Base-by-base conservation (phyloP, 2,113 vertebrate species). In the Eleginops maclovinus region DNA sequence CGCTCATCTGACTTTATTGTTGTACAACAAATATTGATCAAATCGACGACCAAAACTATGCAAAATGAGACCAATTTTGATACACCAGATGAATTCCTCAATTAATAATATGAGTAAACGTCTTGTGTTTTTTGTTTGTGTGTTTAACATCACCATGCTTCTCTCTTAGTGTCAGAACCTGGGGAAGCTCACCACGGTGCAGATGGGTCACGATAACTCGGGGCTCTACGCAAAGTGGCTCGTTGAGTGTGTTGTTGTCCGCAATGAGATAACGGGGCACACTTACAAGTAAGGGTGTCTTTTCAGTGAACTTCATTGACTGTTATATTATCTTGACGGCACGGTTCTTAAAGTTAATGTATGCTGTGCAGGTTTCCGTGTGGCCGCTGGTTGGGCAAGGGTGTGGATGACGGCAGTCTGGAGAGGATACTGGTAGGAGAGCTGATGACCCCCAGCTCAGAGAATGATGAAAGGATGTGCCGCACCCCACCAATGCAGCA, bases 161-260 rank as follows among this genome's bases (percentile, higher is more conserved):
- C 8, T 68, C 26, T 76, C 47, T 36, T 87, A 99, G 98, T 99
- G 96, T 87, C 98, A 99, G 95, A 99, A 99, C 90, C 93, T 99
- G 83, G 98, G 98, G 28, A 99, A 99, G 79, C 95, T 99, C 89
- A 99, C 98, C 80, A 99, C 98, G 9, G 97, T 98, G 75, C 97
- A 99, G 91, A 99, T 99, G 93, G 98, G 98, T 85, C 98, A 99
- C 21, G 98, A 99, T 91, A 99, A 99, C 94, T 95, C 98, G 19
- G 98, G 98, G 4, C 93, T 99, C 44, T 99, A 99, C 62, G 97
- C 98, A 59, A 99, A 99, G 88, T 99, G 98, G 98, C 95, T 99
- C 22, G 98, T 99, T 86, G 98, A 99, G 91, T 97, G 92, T 62
- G 97, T 99, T 61, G 92, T 99, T 92, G 96, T 99, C 88, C 97